phyloP scores from a whole-genome alignment of 2,888 invertebrate species.

The Aphelenchoides bicaudatus region DNA sequence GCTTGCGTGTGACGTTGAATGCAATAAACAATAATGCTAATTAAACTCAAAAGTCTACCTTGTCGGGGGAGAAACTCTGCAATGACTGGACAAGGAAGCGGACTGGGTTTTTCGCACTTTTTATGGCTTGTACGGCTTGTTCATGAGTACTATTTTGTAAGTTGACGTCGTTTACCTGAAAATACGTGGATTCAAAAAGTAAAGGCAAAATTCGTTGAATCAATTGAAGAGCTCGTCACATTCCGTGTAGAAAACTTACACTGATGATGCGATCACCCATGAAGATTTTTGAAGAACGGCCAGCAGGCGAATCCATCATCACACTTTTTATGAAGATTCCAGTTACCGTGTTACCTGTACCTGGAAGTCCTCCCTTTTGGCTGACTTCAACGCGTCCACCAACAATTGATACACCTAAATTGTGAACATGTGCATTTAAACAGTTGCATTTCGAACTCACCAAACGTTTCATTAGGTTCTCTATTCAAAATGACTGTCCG shows the following conservation, averaged over 20 bases:
- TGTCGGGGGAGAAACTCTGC: conserved; percentile 49
- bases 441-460: conserved; percentile 61
- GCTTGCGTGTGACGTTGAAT: too few species aligned
- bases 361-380: conserved; percentile 62
- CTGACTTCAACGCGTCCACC: conserved; percentile 76
- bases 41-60: too few species aligned
- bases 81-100: conserved; percentile 82
- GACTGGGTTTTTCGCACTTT: conserved; percentile 82
- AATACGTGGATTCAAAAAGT: not conserved
- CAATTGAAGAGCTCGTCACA: not conserved
- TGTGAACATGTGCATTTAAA: conserved; percentile 6
- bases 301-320: conserved; percentile 86
- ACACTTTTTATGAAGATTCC: conserved; percentile 98
- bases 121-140: conserved; percentile 86
- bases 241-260: conserved; percentile 51
- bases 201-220: not conserved
- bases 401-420: conserved; percentile 79
- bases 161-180: conserved; percentile 79
- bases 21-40: too few species aligned
- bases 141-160: conserved; percentile 86
- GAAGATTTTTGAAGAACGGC: conserved; percentile 71
- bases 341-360: conserved; percentile 68
- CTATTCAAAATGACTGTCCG: conserved; percentile 73
- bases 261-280: conserved; percentile 65
- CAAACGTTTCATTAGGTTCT: conserved; percentile 76